Evolutionary conservation across 2,113 vertebrate species (phyloP).

Genomic region (Aldabrachelys gigantea): DNA sequence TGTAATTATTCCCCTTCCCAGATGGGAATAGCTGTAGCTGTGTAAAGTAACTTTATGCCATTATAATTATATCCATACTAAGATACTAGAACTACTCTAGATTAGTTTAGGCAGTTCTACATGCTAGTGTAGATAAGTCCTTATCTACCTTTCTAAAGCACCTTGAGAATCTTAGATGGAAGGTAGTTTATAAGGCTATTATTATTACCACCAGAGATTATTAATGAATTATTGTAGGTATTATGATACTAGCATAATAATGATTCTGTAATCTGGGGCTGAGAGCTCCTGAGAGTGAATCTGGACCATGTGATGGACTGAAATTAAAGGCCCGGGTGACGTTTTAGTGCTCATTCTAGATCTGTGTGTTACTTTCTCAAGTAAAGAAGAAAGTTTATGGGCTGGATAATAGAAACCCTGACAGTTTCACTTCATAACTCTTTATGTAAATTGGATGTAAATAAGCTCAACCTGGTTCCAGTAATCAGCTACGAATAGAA

Average conservation of each 20-base stretch:
- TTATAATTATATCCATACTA: not conserved
- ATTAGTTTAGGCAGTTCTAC: not conserved
- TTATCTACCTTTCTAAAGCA: not conserved
- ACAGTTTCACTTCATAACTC: slow-evolving; percentile 14
- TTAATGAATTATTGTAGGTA: not conserved
- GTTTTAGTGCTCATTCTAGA: not conserved
- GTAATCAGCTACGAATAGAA: slow-evolving; percentile 60
- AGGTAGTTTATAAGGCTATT: not conserved
- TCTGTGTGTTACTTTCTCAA: not conserved
- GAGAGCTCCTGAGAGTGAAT: not conserved
- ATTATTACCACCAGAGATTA: not conserved
- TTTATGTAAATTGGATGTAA: slow-evolving; percentile 14
- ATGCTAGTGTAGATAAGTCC: not conserved
- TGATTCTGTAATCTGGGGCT: not conserved
- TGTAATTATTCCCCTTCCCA: not conserved
- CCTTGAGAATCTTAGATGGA: not conserved
- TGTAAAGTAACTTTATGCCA: not conserved
- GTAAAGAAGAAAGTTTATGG: not conserved
- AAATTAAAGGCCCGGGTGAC: not conserved
- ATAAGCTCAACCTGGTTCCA: slow-evolving; percentile 38
- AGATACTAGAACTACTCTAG: not conserved
- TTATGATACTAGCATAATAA: not conserved
- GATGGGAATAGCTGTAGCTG: not conserved
- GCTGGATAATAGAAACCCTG: not conserved
- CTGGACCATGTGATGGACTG: not conserved